Conservation (phyloP, 92 coral and sea anemone species). For the Epizoanthus stellaris region DNA sequence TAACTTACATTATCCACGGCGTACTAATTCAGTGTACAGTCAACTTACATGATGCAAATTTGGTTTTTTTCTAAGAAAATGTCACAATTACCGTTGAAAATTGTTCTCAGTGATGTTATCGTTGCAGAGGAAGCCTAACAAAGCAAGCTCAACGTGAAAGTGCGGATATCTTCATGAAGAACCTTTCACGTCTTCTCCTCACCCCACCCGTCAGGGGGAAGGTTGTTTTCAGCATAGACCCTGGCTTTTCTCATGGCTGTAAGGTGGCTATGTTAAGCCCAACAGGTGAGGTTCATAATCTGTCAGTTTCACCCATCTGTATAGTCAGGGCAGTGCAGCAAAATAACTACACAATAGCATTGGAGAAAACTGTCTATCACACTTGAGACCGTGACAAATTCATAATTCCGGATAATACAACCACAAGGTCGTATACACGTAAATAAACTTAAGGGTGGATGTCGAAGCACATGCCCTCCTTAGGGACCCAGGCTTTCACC, state of each 20-base stretch:
- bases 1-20: neutral
- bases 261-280: slow-evolving; percentile 82
- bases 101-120: neutral
- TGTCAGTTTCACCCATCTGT: neutral
- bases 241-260: slow-evolving; percentile 95
- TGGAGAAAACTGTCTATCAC: too few species aligned
- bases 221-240: slow-evolving; percentile 82
- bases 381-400: too few species aligned
- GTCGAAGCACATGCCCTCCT: too few species aligned
- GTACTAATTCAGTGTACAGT: neutral
- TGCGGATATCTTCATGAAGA: slow-evolving; percentile 73
- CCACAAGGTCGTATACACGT: too few species aligned
- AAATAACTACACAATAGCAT: too few species aligned
- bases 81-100: too few species aligned
- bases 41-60: too few species aligned
- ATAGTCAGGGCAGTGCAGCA: too few species aligned
- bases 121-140: slow-evolving; percentile 68
- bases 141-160: slow-evolving; percentile 85
- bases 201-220: slow-evolving; percentile 83
- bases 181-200: slow-evolving; percentile 85
- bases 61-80: neutral
- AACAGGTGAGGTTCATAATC: slow-evolving; percentile 55
- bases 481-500: too few species aligned
- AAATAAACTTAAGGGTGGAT: too few species aligned
- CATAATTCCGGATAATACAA: too few species aligned